A percentile compares a stretch with the other conserved stretches of the same genome.
Evolutionary conservation across 2,888 invertebrate species (phyloP).

Genomic region (Athalia cordata): DNA sequence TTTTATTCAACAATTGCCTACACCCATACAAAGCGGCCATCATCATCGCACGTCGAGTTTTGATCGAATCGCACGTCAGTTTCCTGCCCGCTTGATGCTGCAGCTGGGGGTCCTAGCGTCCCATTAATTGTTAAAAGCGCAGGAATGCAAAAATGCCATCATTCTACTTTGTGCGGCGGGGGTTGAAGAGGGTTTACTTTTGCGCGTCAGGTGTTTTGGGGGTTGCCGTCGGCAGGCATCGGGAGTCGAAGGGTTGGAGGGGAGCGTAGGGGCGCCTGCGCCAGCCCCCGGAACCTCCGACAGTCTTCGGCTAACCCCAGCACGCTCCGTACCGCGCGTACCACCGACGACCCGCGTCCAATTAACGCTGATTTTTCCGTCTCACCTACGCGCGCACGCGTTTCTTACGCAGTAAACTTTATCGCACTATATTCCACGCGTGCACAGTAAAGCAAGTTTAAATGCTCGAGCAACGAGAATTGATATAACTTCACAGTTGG

Average conservation of each 20-base stretch:
- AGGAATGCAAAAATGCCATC: neutral
- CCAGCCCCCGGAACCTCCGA: slow-evolving; percentile 55
- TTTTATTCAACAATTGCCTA: too few relatives aligned
- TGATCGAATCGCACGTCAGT: slow-evolving; percentile 13
- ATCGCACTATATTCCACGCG: neutral
- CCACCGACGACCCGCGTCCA: slow-evolving; percentile 31
- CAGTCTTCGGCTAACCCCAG: slow-evolving; percentile 62
- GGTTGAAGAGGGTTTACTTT: slow-evolving; percentile 23
- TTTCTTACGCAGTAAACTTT: neutral
- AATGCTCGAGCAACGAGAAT: too few relatives aligned
- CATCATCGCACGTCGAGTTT: too few relatives aligned
- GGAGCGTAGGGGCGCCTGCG: slow-evolving; percentile 58
- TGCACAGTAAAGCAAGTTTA: too few relatives aligned
- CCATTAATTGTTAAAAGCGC: slow-evolving; percentile 31
- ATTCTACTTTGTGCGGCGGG: slow-evolving; percentile 1
- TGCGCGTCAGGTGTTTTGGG: slow-evolving; percentile 8
- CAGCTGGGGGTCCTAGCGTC: neutral
- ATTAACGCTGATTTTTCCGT: slow-evolving; percentile 22
- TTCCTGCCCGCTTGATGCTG: slow-evolving; percentile 3
- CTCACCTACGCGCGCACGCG: slow-evolving; percentile 10
- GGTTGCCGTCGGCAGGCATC: slow-evolving; percentile 2
- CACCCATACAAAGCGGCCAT: too few relatives aligned
- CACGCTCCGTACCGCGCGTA: slow-evolving; percentile 58
- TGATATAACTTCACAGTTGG: too few relatives aligned
- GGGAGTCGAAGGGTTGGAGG: slow-evolving; percentile 12